Evolutionary conservation across 2,888 invertebrate genomes (phyloP).

Genomic region (Ophion slaviceki): DNA sequence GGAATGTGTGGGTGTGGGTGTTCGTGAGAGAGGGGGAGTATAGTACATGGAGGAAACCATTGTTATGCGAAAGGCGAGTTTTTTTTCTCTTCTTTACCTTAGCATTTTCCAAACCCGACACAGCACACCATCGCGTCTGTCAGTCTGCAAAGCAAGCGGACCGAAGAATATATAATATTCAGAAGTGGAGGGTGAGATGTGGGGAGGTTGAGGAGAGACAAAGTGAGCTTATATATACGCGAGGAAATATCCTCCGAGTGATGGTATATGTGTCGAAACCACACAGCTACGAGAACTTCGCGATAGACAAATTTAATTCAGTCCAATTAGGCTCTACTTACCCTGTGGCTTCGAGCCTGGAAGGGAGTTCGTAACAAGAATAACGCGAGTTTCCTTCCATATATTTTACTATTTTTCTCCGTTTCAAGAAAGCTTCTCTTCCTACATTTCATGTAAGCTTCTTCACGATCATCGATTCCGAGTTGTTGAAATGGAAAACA

Average conservation of each 20-base stretch:
- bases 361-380: constrained; percentile 8
- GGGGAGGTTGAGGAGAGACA: constrained; percentile 17
- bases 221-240: constrained; percentile 19
- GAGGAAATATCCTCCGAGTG: constrained; percentile 34
- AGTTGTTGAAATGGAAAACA: too few species aligned
- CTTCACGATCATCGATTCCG: too few species aligned
- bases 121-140: constrained; percentile 54
- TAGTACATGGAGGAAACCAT: constrained; percentile 48
- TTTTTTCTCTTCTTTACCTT: constrained; percentile 33
- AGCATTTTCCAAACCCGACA: constrained; percentile 62
- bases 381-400: constrained; percentile 30
- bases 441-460: too few species aligned
- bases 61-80: constrained; percentile 61
- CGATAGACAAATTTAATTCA: constrained; percentile 57
- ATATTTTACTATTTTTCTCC: neutral
- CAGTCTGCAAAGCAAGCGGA: constrained; percentile 46
- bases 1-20: neutral
- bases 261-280: constrained; percentile 14
- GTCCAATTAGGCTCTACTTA: constrained; percentile 52
- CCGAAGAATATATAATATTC: constrained; percentile 61
- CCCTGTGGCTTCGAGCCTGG: constrained; percentile 28
- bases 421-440: too few species aligned
- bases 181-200: constrained; percentile 12
- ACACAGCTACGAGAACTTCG: constrained; percentile 39
- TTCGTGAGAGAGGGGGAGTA: constrained; percentile 16